Conservation (phyloP, 2,113 vertebrate genomes). For the Xyrauchen texanus region DNA sequence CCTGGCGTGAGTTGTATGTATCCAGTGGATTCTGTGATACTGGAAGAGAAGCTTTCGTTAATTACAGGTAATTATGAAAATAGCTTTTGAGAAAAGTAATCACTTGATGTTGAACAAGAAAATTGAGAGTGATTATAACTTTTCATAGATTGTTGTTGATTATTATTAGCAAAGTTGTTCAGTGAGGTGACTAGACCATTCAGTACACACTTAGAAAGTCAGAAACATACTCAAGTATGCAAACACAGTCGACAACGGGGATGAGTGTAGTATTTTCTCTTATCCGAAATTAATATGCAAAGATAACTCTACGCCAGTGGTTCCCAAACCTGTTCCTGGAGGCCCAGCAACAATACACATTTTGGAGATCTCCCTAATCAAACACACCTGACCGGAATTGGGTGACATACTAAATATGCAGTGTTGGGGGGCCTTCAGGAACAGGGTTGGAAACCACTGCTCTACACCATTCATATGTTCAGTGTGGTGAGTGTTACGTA, state of each 20-base stretch:
- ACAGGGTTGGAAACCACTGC: no score
- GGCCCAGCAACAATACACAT: no score
- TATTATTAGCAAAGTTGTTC: conserved; percentile 20
- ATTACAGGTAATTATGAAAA: conserved; percentile 32
- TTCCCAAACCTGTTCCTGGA: no score
- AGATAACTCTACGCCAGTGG: no score
- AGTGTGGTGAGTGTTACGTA: no score
- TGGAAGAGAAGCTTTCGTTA: conserved; percentile 15
- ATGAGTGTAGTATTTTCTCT: no score
- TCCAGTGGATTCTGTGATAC: conserved; percentile 27
- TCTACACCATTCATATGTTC: no score
- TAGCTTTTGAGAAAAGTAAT: conserved; percentile 31
- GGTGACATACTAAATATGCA: no score
- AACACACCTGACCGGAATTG: no score
- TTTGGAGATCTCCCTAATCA: no score
- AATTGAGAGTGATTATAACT: conserved; percentile 28
- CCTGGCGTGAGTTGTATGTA: not conserved
- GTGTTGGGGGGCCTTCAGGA: no score
- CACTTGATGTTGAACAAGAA: not conserved
- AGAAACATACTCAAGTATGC: not conserved
- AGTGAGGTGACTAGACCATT: conserved; percentile 5
- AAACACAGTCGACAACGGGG: not conserved
- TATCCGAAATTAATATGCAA: no score
- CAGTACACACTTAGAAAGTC: not conserved
- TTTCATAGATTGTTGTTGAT: conserved; percentile 25